Percentiles rank a stretch among this genome's conserved stretches.
Evolutionary conservation across 2,113 vertebrate genomes (phyloP).

Genomic region (Rhinogobius similis): DNA sequence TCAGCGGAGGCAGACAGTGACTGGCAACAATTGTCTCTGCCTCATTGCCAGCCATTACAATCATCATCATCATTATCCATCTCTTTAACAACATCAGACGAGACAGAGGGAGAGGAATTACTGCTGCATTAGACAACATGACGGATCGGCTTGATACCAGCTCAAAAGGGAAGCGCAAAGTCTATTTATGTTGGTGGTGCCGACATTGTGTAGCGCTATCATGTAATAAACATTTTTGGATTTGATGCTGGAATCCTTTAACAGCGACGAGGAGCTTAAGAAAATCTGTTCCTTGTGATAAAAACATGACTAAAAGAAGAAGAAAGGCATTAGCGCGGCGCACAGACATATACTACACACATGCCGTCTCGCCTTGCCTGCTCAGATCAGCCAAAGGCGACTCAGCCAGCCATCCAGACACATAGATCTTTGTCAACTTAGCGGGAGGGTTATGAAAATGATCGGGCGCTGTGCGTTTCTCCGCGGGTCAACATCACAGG

Average conservation of each 20-base stretch:
- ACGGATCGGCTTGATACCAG: constrained; percentile 8
- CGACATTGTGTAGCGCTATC: constrained; percentile 18
- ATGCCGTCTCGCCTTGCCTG: constrained; percentile 26
- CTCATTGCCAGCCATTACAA: constrained; percentile 10
- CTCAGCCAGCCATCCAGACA: constrained; percentile 32
- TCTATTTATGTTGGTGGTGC: background rate
- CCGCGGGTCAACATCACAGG: constrained; percentile 41
- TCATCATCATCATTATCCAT: constrained; percentile 22
- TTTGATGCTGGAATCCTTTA: constrained; percentile 7
- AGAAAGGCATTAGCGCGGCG: background rate
- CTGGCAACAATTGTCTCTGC: constrained; percentile 10
- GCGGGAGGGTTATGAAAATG: constrained; percentile 33
- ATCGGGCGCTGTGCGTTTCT: constrained; percentile 35
- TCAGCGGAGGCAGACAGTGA: constrained; percentile 13
- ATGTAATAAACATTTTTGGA: constrained; percentile 13
- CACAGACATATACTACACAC: constrained; percentile 5
- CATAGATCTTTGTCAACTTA: constrained; percentile 50
- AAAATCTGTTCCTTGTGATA: constrained; percentile 12
- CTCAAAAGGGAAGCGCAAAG: constrained; percentile 11
- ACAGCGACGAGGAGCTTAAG: background rate
- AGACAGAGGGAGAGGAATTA: constrained; percentile 20
- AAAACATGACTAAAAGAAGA: constrained; percentile 13
- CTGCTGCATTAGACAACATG: constrained; percentile 28
- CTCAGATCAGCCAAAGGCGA: constrained; percentile 34
- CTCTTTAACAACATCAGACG: constrained; percentile 17